phyloP scores from a whole-genome alignment of 2,113 vertebrate genomes.

The Macrotis lagotis region DNA sequence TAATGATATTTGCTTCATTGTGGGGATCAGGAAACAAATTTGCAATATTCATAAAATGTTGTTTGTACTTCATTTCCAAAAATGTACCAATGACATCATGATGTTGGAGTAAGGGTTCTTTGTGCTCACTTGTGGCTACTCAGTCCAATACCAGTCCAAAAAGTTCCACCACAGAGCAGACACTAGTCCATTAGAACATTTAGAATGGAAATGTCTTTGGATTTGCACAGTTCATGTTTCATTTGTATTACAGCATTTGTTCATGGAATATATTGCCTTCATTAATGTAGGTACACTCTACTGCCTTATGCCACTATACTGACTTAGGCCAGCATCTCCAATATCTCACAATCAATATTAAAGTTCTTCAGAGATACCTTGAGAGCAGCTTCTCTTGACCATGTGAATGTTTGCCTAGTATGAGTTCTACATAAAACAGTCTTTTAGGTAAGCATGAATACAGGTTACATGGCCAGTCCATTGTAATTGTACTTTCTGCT shows the following conservation, averaged over 20 bases:
- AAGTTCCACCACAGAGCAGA: neutral
- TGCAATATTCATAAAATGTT: too few species aligned
- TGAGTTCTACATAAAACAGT: too few species aligned
- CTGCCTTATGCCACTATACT: too few species aligned
- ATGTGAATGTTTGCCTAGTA: too few species aligned
- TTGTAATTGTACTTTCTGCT: too few species aligned
- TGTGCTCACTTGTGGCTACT: neutral
- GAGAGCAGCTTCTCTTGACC: neutral
- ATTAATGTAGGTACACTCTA: neutral
- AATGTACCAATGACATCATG: neutral
- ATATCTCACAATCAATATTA: too few species aligned
- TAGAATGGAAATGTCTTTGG: neutral
- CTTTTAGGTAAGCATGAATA: too few species aligned
- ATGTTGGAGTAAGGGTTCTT: neutral
- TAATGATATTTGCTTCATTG: neutral
- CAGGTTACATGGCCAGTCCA: too few species aligned
- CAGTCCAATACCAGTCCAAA: neutral
- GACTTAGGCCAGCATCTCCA: neutral
- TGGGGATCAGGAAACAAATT: neutral
- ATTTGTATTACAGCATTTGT: neutral
- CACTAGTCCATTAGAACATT: neutral
- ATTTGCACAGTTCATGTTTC: neutral
- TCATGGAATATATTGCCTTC: neutral
- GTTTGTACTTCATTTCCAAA: too few species aligned
- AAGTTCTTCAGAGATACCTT: neutral